phyloP scores from a whole-genome alignment of 2,797 vertebrate genomes.

The Acrocephalus scirpaceus region DNA sequence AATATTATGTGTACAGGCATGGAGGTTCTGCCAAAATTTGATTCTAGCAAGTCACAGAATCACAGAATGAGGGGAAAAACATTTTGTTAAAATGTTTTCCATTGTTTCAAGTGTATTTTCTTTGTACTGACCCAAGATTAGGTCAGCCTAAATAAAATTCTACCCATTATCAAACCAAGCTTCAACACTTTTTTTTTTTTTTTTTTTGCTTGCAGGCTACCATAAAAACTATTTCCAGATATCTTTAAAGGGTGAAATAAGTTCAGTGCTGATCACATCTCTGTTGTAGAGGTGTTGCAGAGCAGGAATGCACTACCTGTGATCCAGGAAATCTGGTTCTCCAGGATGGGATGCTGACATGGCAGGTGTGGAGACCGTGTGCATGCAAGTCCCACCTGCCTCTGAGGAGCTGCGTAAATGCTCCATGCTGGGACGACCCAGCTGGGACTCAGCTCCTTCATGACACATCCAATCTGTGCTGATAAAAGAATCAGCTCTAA shows the following conservation, averaged over 20 bases:
- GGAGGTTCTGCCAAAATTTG: neutral
- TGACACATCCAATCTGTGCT: constrained; percentile 56
- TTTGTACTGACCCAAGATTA: neutral
- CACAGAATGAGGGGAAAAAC: neutral
- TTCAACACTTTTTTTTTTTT: neutral
- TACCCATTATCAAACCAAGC: neutral
- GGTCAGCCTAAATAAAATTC: neutral
- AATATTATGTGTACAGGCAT: fast-evolving
- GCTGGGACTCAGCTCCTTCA: constrained; percentile 15
- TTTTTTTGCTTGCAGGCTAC: neutral
- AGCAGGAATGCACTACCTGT: neutral
- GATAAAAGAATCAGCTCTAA: constrained; percentile 21
- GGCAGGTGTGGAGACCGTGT: neutral
- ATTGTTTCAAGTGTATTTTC: neutral
- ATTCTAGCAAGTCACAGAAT: neutral
- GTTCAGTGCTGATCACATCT: neutral
- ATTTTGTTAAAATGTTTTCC: neutral
- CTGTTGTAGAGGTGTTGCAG: neutral
- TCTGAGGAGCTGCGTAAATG: neutral
- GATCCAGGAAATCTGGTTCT: neutral
- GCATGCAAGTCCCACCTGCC: neutral
- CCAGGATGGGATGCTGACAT: neutral
- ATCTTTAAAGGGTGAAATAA: neutral
- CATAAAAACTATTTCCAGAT: neutral
- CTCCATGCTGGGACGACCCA: neutral